These are phyloP conservation scores for Vanessa tameamea DNA, from an alignment of 1,140 invertebrate genomes.

Conservation along the genomic window DNA sequence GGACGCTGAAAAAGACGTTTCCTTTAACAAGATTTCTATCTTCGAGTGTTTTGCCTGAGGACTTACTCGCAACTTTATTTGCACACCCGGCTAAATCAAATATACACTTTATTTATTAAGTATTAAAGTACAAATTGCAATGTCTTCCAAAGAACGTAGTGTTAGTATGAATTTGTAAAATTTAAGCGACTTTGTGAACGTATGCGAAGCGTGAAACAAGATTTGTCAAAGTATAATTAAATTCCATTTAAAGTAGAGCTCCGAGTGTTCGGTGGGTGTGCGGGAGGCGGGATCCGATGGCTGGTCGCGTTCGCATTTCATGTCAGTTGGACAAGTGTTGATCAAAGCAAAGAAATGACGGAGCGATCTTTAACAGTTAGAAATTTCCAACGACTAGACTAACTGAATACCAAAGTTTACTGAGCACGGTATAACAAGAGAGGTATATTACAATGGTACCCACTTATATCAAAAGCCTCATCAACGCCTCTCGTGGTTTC, in stretches of 20 bases:
- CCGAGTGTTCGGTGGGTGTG: neutral
- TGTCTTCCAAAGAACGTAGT: neutral
- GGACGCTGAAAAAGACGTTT: conserved; percentile 75
- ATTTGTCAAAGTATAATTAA: conserved; percentile 72
- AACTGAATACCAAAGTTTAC: neutral
- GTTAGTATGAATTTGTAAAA: conserved; percentile 40
- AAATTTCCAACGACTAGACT: neutral
- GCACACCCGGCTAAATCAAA: conserved; percentile 15
- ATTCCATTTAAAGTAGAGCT: conserved; percentile 48
- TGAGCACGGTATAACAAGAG: neutral
- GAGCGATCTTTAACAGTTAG: conserved; percentile 25
- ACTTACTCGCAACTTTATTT: conserved; percentile 42
- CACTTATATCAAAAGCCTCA: too few species aligned
- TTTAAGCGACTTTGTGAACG: conserved; percentile 70
- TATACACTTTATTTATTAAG: conserved; percentile 8
- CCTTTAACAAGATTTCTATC: conserved; percentile 76
- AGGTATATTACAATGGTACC: too few species aligned
- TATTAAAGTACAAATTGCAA: conserved; percentile 26
- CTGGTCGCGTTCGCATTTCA: conserved; percentile 34
- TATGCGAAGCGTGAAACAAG: conserved; percentile 69
- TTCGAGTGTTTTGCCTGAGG: conserved; percentile 70
- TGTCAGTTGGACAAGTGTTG: conserved; percentile 36
- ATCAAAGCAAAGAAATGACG: conserved; percentile 32
- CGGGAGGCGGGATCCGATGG: conserved; percentile 3
- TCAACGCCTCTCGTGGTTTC: too few species aligned